Evolutionary conservation across 2,888 invertebrate genomes (phyloP).

Genomic region (Drosophila neutralis): DNA sequence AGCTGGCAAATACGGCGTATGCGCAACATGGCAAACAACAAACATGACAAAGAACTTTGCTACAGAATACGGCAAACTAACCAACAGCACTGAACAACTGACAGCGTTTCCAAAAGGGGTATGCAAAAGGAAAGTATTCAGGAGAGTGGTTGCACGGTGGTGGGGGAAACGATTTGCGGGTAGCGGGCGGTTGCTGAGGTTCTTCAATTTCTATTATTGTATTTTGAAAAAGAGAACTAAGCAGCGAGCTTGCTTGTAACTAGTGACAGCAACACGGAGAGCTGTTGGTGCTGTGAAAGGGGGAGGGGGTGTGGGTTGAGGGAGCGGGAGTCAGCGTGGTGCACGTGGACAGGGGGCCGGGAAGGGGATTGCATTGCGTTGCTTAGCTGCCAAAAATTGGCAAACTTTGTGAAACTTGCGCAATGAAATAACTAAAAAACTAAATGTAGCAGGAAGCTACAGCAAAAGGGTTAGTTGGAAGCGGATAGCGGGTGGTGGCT

Average conservation of each 20-base stretch:
- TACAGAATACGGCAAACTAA: constrained; percentile 41
- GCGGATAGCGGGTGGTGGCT: not conserved
- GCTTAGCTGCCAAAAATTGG: constrained; percentile 47
- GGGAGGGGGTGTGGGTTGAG: accelerated
- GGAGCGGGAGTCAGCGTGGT: not conserved
- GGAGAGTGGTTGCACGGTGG: not conserved
- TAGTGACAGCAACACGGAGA: constrained; percentile 33
- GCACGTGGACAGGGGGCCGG: not conserved
- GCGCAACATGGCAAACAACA: constrained; percentile 55
- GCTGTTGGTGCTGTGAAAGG: too few relatives aligned
- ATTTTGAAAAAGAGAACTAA: constrained; percentile 52
- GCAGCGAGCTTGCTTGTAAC: constrained; percentile 32
- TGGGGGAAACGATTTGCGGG: not conserved
- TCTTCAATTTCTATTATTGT: constrained; percentile 59
- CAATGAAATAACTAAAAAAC: constrained; percentile 44
- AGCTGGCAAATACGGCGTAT: constrained; percentile 49
- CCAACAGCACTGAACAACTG: constrained; percentile 62
- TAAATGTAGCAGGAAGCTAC: constrained; percentile 33
- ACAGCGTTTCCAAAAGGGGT: constrained; percentile 28
- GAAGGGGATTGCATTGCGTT: constrained; percentile 16
- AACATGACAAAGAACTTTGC: constrained; percentile 64
- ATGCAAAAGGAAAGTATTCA: too few relatives aligned
- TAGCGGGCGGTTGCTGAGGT: constrained; percentile 9
- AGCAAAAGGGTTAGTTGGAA: not conserved
- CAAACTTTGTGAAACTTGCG: constrained; percentile 50